Evolutionary conservation across 2,113 vertebrate species (phyloP).

Genomic region (Myodes glareolus): DNA sequence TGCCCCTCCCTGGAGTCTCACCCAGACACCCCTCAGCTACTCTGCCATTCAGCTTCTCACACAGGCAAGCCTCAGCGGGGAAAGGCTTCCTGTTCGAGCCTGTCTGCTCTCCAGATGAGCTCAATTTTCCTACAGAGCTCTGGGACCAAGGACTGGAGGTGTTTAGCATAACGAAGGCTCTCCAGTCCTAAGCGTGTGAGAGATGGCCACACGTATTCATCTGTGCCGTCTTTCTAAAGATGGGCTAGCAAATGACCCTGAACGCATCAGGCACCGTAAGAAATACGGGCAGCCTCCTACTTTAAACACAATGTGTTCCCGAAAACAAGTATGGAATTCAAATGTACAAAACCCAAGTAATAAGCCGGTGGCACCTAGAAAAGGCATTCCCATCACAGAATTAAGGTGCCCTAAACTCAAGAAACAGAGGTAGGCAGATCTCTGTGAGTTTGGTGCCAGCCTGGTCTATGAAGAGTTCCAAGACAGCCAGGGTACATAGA

Average conservation of each 20-base stretch:
- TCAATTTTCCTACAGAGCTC: not conserved
- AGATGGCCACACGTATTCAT: not conserved
- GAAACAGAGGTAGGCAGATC: not conserved
- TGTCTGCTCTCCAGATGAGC: not conserved
- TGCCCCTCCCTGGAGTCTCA: not conserved
- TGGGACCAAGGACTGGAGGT: not conserved
- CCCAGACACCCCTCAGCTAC: not conserved
- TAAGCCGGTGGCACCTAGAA: not conserved
- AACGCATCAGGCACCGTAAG: not conserved
- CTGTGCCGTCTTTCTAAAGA: not conserved
- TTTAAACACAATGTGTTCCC: conserved; percentile 22
- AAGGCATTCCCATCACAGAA: not conserved
- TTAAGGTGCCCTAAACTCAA: not conserved
- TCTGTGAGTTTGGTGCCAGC: not conserved
- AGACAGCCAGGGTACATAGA: not conserved
- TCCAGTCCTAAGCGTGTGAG: not conserved
- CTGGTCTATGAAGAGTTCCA: too few species aligned
- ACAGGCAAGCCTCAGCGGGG: not conserved
- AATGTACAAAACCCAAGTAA: not conserved
- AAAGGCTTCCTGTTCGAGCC: not conserved
- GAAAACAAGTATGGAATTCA: not conserved
- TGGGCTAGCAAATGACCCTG: not conserved
- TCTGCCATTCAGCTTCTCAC: not conserved
- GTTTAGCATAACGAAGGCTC: not conserved
- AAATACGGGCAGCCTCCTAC: not conserved